Conservation (phyloP, 2,888 invertebrate genomes). For the Apomyelois bistriatella region DNA sequence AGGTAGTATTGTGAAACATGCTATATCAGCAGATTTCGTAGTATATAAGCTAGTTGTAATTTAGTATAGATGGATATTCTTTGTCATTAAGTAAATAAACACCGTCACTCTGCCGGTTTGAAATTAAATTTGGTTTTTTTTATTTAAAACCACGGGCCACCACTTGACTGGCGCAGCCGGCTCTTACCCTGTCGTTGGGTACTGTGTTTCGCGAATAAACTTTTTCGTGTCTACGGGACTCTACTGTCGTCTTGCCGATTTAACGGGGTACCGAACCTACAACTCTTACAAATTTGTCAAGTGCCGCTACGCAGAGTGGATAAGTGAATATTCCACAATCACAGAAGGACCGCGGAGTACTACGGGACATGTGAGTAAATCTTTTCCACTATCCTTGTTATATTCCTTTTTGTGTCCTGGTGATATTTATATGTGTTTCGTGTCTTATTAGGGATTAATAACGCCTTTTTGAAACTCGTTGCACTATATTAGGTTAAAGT, state of each 20-base stretch:
- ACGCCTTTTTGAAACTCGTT: not conserved
- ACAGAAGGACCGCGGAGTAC: constrained; percentile 14
- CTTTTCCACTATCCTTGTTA: constrained; percentile 15
- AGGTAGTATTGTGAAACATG: not conserved
- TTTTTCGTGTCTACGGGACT: not conserved
- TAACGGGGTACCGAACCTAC: not conserved
- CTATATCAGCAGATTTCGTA: not conserved
- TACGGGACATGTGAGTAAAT: constrained; percentile 16
- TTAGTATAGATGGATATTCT: not conserved
- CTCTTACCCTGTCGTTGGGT: not conserved
- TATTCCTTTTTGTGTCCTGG: constrained; percentile 8
- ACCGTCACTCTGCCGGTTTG: not conserved
- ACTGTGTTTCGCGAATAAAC: not conserved
- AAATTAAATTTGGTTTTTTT: not conserved
- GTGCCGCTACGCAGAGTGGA: not conserved
- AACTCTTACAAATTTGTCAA: not conserved
- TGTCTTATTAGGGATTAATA: not conserved
- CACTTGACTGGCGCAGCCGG: not conserved
- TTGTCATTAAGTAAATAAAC: too few species aligned
- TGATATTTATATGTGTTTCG: constrained; percentile 2
- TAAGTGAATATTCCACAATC: not conserved
- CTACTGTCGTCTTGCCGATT: not conserved
- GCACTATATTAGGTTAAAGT: not conserved
- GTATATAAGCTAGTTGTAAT: not conserved
- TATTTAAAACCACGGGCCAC: not conserved